Evolutionary conservation across 2,797 vertebrate genomes (phyloP), one percentile per base, ranked within the genome.

Genomic region (Rhinichthys osculus): DNA sequence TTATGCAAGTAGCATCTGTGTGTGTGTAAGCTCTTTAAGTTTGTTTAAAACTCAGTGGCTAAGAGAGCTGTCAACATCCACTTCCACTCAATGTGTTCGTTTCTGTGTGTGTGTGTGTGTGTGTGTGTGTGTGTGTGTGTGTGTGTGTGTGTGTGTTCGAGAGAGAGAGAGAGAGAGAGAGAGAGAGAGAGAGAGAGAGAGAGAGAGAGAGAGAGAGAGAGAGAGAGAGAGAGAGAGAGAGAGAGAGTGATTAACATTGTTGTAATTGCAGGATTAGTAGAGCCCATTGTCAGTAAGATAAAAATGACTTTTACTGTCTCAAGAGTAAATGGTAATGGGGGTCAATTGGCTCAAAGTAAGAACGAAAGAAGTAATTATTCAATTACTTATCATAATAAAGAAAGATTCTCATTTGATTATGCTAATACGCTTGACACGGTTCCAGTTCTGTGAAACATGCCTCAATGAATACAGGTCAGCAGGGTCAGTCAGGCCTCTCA

Each of bases 331-430:
- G 90, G 89, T 87, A 87, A 86, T 76, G 66, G 87, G 89, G 91
- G 92, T 93, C 90, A 91, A 84, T 87, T 81, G 84, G 74, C 90
- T 87, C 62, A 77, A 83, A 83, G 87, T 83, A 89, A 77, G 81
- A 89, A 84, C 33, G 85, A 86, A 89, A 88, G 74, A 90, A 90
- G 88, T 86, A 85, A 87, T 90, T 84, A 91, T 91, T 93, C 87
- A 93, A 90, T 92, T 89, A 92, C 87, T 88, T 91, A 84, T 88
- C 88, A 91, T 89, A 88, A 92, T 90, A 91, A 92, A 90, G 69
- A 87, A 88, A 84, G 87, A 90, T 33, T 87, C 85, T 83, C 77
- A 33, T 85, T 82, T 91, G 86, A 89, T 91, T 66, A 84, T 57
- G 79, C 72, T 85, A 92, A 92, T 90, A 87, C 87, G 81, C 64